Percentiles rank a stretch among this genome's conserved stretches.
Conservation (phyloP, 2,888 invertebrate species). For the Drosophila mettleri region DNA sequence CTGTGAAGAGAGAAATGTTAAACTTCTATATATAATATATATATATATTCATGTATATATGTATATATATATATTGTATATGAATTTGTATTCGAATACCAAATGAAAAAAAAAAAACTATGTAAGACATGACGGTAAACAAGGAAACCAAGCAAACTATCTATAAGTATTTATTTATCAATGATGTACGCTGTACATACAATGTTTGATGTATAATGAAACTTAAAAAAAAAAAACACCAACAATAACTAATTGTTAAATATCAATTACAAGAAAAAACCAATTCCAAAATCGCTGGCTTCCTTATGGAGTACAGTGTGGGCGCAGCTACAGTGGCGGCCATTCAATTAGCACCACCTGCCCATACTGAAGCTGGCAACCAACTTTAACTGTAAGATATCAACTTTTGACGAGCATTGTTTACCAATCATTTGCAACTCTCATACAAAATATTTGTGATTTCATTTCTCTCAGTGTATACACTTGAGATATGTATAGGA, state of each 20-base stretch:
- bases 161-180: conserved; percentile 64
- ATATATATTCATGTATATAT: conserved; percentile 25
- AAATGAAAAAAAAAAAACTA: conserved; percentile 26
- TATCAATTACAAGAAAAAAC: conserved; percentile 31
- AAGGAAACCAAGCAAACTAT: conserved; percentile 40
- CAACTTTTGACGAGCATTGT: conserved; percentile 27
- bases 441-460: conserved; percentile 12
- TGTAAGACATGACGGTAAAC: conserved; percentile 24
- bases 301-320: conserved; percentile 1
- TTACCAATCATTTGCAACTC: conserved; percentile 7
- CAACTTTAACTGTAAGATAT: conserved; percentile 34
- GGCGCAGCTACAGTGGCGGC: conserved; percentile 7
- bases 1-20: conserved; percentile 40
- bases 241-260: conserved; percentile 47
- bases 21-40: conserved; percentile 52
- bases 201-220: conserved; percentile 30
- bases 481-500: conserved; percentile 9
- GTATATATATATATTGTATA: conserved; percentile 6
- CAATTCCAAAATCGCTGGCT: conserved; percentile 14
- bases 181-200: conserved; percentile 15
- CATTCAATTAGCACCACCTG: conserved; percentile 4
- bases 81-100: conserved; percentile 54
- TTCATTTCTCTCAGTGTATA: conserved; percentile 42
- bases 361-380: conserved; percentile 8
- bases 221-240: conserved; percentile 14